These are phyloP conservation scores for Pteromalus puparum DNA, from an alignment of 1,140 invertebrate genomes.

Conservation along the genomic window DNA sequence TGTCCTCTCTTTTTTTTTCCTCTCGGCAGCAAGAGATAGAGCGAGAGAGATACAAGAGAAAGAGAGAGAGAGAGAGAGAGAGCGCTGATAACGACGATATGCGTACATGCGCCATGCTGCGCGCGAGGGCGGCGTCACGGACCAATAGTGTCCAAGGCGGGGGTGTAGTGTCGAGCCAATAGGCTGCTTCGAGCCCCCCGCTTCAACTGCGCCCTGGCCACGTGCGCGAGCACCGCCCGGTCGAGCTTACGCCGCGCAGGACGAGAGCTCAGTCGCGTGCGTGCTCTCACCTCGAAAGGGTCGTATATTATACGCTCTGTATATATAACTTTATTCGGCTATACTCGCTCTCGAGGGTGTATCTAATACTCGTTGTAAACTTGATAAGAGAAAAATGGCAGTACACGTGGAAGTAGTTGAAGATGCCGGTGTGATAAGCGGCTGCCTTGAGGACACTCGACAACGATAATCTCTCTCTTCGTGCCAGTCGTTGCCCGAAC, in stretches of 20 bases:
- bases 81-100: not conserved
- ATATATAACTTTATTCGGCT: too few species aligned
- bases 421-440: slow-evolving; percentile 18
- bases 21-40: not conserved
- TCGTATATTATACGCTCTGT: not conserved
- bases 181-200: not conserved
- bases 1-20: not conserved
- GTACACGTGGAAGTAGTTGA: not conserved
- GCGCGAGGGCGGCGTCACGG: slow-evolving; percentile 10
- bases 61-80: too few species aligned
- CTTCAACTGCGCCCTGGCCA: not conserved
- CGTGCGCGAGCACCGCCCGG: slow-evolving; percentile 14
- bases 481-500: too few species aligned
- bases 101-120: slow-evolving; percentile 4
- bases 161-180: slow-evolving; percentile 10
- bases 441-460: slow-evolving; percentile 8
- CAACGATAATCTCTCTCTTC: not conserved
- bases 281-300: not conserved
- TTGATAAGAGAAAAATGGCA: not conserved
- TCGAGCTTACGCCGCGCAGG: not conserved
- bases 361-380: not conserved
- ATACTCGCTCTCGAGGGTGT: too few species aligned
- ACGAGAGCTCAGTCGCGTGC: slow-evolving; percentile 9
- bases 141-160: not conserved
- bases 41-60: not conserved